Evolutionary conservation across 2,113 vertebrate species (phyloP), one percentile per base, ranked within the genome.

Genomic region (Lophius piscatorius): DNA sequence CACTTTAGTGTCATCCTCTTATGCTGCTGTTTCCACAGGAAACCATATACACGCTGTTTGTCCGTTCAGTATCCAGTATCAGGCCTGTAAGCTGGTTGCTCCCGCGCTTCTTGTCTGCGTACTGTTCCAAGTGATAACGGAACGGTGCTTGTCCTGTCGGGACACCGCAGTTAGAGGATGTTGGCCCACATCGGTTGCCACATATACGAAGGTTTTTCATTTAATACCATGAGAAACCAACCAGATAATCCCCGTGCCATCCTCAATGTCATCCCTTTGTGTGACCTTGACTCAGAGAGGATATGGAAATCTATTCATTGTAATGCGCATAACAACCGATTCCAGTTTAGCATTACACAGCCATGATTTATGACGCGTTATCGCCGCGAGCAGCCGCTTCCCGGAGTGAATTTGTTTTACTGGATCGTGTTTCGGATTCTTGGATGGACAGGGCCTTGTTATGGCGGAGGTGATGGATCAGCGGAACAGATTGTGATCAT

Each of bases 181-280:
- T 33, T 87, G 87, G 84, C 83, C 88, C 85, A 87, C 70, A 84
- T 87, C 54, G 62, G 51, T 28, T 48, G 49, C 59, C 40, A 36
- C 47, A 36, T 38, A 66, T 61, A 36, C 76, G 24, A 33, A 44
- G 63, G 65, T 13, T 6, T 36, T 10, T 57, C 35, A 18, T 45
- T 54, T 60, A 62, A 71, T 70, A 42, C 47, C 16, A 24, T n/a
- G 60, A n/a, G 21, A 65, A 75, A 83, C 51, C 50, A 47, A 22
- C 2, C 59, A 52, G 58, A 70, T 78, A 74, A 56, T 48, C 59
- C 24, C 40, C 44, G 20, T 16, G 54, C 55, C 44, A 6, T 50
- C 48, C 23, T 60, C 76, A 55, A 33, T 54, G 70, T 66, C 55
- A 48, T 55, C 39, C 61, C 65, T 59, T 48, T 64, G 76, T 65